Conservation (phyloP, 1,140 invertebrate species). For the Magallana angulata region DNA sequence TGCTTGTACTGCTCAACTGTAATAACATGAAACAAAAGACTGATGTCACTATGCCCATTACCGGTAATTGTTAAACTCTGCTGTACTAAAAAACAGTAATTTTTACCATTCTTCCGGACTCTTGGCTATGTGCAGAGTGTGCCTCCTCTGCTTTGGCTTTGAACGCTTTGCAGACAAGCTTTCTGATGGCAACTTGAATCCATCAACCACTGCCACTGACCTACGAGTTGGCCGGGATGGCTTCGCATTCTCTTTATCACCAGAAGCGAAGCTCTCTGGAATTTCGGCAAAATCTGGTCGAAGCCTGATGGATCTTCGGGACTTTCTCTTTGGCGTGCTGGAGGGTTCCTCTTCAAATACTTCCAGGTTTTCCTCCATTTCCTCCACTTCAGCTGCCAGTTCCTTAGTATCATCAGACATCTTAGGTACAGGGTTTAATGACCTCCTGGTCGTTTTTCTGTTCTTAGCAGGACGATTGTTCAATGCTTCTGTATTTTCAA, state of each 20-base stretch:
- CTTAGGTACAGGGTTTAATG: not conserved
- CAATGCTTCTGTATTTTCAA: not conserved
- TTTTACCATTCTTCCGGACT: constrained; percentile 59
- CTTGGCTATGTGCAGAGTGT: constrained; percentile 20
- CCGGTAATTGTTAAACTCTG: no score
- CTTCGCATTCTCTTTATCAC: constrained; percentile 26
- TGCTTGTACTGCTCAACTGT: no score
- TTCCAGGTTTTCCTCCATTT: not conserved
- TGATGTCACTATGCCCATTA: no score
- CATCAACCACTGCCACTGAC: constrained; percentile 4
- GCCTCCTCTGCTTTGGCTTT: constrained; percentile 15
- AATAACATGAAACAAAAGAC: no score
- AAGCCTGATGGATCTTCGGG: constrained; percentile 38
- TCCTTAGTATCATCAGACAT: not conserved
- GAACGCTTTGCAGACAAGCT: not conserved
- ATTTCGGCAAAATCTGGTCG: not conserved
- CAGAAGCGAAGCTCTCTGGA: not conserved
- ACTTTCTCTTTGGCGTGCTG: not conserved
- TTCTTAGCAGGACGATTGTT: not conserved
- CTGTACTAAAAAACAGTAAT: not conserved
- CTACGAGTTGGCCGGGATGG: not conserved
- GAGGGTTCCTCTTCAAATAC: not conserved
- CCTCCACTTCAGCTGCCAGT: not conserved
- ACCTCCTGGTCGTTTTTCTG: not conserved
- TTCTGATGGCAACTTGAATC: constrained; percentile 8